phyloP scores from a whole-genome alignment of 2,113 vertebrate species.

The Oncorhynchus nerka region DNA sequence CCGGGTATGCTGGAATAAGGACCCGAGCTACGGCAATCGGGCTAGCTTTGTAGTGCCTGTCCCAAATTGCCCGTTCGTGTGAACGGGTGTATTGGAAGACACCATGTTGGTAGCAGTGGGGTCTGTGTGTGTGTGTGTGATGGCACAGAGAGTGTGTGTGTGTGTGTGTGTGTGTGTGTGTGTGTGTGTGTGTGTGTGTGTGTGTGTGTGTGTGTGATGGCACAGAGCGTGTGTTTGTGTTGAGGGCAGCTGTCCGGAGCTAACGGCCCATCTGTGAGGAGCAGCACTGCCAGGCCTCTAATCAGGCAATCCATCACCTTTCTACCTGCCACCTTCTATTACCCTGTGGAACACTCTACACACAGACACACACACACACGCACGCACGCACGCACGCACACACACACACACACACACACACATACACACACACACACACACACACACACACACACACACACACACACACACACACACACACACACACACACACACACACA shows the following conservation, averaged over 20 bases:
- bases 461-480: background rate
- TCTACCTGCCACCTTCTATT: slow-evolving; percentile 66
- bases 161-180: slow-evolving; percentile 22
- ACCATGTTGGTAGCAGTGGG: background rate
- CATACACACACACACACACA: slow-evolving; percentile 29
- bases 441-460: slow-evolving; percentile 9
- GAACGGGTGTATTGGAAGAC: too few relatives aligned
- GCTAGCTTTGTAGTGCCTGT: too few relatives aligned
- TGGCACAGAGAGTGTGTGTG: slow-evolving; percentile 26
- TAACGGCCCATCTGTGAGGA: slow-evolving; percentile 70
- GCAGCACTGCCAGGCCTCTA: slow-evolving; percentile 70
- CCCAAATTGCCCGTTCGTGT: too few relatives aligned
- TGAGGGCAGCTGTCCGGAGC: slow-evolving; percentile 63
- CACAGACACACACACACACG: slow-evolving; percentile 15
- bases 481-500: background rate
- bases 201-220: slow-evolving; percentile 24
- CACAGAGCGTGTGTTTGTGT: too few relatives aligned
- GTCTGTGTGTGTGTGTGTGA: slow-evolving; percentile 25
- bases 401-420: slow-evolving; percentile 10
- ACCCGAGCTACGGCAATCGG: too few relatives aligned
- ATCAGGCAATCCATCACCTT: slow-evolving; percentile 74
- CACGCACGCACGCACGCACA: slow-evolving; percentile 29
- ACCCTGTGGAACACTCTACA: slow-evolving; percentile 39
- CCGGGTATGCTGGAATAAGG: too few relatives aligned
- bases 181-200: slow-evolving; percentile 34